Evolutionary conservation across 2,797 vertebrate genomes (phyloP), one percentile per base, ranked within the genome.

Genomic region (Otus scops): DNA sequence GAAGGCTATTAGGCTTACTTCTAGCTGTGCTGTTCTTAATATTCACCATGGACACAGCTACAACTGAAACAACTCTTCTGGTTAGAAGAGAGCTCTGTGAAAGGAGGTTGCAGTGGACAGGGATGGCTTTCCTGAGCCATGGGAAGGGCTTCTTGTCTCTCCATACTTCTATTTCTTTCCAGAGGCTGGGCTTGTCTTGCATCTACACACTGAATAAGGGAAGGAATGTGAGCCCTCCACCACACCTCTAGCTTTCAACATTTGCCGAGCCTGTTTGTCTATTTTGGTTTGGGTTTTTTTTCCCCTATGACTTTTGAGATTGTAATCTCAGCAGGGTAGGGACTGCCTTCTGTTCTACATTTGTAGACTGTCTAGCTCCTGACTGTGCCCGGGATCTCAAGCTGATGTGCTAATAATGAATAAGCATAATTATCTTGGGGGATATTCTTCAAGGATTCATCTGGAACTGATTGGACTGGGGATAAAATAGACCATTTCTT

Each of bases 221-320:
- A 88, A 95, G 61, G 94, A 95, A 92, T 79, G 68, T 1, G 1
- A 94, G 86, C 78, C 90, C 96, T 95, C 78, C 71, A 94, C 93
- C 96, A 95, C 94, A 94, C 92, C 93, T 89, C 57, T 56, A 81
- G 88, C 89, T 95, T 94, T 96, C 89, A 94, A 89, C 93, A 63
- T 94, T 91, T 85, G 70, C 88, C 76, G 59, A 95, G 91, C 82
- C 74, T 93, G 89, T 94, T 96, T 96, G 78, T 78, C 90, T 95
- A 50, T 95, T 95, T 94, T 56, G 8, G 19, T 63, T 21, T 22
- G 6, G 22, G 32, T 60, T 48, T 56, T 82, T 41, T 59, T 21
- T 54, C 20, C 45, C 38, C 47, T 32, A 38, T 69, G 71, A 79
- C 71, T 95, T 96, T 65, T 38, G 39, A 86, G 94, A 91, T 88